Evolutionary conservation across 2,113 vertebrate species (phyloP), one percentile per base, ranked within the genome.

Genomic region (Pheucticus melanocephalus): DNA sequence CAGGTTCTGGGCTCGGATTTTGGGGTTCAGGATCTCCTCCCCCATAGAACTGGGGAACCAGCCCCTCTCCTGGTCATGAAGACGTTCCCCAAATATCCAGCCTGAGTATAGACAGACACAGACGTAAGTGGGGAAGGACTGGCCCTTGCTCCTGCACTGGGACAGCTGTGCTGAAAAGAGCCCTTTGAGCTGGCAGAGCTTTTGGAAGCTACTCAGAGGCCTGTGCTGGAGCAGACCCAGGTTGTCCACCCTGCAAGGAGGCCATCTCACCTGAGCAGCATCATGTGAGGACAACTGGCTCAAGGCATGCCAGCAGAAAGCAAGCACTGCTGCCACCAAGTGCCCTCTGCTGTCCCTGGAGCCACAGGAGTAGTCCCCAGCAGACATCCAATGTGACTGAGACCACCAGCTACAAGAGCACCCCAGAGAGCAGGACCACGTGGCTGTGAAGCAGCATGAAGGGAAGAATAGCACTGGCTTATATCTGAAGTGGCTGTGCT

Each of bases 81-180:
- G 98, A 28, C 99, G 98, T 88, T 99, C 99, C 5, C 99, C 99
- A 93, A 99, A 98, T 97, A 99, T 99, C 99, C 99, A 99, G n/a
- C 99, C 99, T 99, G 96, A 35, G 79, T 27, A 44, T 16, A 94
- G 66, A 94, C 19, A 93, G 80, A 96, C 33, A 90, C 3, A 61
- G 33, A 42, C 0, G 0, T 94, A 30, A 90, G 51, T 7, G 4
- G 9, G 30, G 72, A 66, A n/a, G 71, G 56, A 37, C 25, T 11
- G 31, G 27, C 27, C 17, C 22, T 69, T 35, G 11, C 12, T 87
- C 25, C 61, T 61, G 37, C 0, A 1, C 60, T 28, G 30, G n/a
- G 45, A 37, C 22, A 33, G 27, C 3, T 57, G 42, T 27, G 16
- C 39, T 63, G 20, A 3, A 10, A 64, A n/a, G 45, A 39, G 40